phyloP scores from a whole-genome alignment of 2,888 invertebrate species.

The Epicampocera succincta region DNA sequence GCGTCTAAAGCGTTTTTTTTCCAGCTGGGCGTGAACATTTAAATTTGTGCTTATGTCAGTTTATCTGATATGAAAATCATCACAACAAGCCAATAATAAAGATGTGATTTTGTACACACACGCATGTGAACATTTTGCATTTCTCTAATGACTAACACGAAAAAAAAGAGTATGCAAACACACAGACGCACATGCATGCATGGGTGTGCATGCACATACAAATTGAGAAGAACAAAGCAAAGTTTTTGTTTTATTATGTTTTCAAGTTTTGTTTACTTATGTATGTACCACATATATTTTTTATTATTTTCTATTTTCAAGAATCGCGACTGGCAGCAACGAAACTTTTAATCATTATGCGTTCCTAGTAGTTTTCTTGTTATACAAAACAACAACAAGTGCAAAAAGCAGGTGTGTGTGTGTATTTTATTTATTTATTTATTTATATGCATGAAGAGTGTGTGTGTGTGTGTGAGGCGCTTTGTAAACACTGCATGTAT shows the following conservation, averaged over 20 bases:
- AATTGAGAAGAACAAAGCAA: constrained; percentile 9
- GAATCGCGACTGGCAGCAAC: constrained; percentile 15
- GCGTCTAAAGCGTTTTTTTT: too few relatives aligned
- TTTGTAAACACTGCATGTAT: too few relatives aligned
- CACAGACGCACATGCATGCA: too few relatives aligned
- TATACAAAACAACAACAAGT: constrained; percentile 72
- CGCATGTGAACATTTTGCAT: too few relatives aligned
- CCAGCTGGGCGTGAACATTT: too few relatives aligned
- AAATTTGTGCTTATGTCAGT: too few relatives aligned
- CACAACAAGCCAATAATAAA: too few relatives aligned
- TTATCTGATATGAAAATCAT: too few relatives aligned
- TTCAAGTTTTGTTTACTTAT: not conserved
- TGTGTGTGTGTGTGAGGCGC: not conserved
- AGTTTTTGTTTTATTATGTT: constrained; percentile 9
- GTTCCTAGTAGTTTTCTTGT: constrained; percentile 71
- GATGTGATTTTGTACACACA: too few relatives aligned
- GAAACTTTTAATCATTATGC: constrained; percentile 55
- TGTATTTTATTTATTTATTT: not conserved
- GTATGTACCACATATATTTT: not conserved
- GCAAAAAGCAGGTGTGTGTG: constrained; percentile 7
- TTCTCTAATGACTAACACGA: too few relatives aligned
- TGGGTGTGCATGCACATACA: not conserved
- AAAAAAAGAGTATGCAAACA: too few relatives aligned
- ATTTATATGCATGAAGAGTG: not conserved
- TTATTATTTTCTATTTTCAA: constrained; percentile 34